Conservation (phyloP, 2,888 invertebrate genomes). For the Bedellia somnulentella region DNA sequence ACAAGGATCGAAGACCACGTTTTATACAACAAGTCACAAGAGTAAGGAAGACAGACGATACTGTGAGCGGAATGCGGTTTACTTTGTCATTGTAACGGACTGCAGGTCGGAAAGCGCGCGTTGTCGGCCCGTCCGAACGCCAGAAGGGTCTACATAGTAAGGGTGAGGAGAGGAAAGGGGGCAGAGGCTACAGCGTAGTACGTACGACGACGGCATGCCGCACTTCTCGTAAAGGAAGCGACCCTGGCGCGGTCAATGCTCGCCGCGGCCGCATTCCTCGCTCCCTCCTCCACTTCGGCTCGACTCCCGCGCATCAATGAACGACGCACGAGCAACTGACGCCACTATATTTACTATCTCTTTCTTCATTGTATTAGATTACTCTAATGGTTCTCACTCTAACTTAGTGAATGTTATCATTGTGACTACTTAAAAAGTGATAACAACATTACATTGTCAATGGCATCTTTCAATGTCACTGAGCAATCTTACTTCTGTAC, state of each 20-base stretch:
- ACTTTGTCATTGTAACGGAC: slow-evolving; percentile 60
- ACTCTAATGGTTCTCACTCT: slow-evolving; percentile 12
- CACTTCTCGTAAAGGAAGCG: slow-evolving; percentile 59
- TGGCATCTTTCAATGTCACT: slow-evolving; percentile 3
- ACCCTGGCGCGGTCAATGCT: slow-evolving; percentile 61
- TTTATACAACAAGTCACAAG: too few relatives aligned
- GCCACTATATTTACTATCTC: slow-evolving; percentile 32
- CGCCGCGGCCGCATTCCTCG: slow-evolving; percentile 55
- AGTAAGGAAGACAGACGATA: slow-evolving; percentile 31
- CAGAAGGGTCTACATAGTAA: slow-evolving; percentile 46
- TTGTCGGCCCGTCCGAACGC: slow-evolving; percentile 19
- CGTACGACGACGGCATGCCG: slow-evolving; percentile 56
- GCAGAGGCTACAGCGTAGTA: slow-evolving; percentile 39
- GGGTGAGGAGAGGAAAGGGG: slow-evolving; percentile 19
- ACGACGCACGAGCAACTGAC: slow-evolving; percentile 38
- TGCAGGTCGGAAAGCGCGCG: slow-evolving; percentile 53
- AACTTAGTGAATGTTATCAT: too few relatives aligned
- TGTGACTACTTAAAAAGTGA: too few relatives aligned
- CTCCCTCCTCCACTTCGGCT: slow-evolving; percentile 21
- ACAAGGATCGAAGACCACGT: too few relatives aligned
- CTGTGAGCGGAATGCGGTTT: slow-evolving; percentile 51
- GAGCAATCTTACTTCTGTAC: too few relatives aligned
- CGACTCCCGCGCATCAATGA: slow-evolving; percentile 18
- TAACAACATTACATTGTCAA: too few relatives aligned
- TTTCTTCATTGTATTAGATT: too few relatives aligned